phyloP scores from a whole-genome alignment of 2,113 vertebrate species.

The Erythrocebus patas region DNA sequence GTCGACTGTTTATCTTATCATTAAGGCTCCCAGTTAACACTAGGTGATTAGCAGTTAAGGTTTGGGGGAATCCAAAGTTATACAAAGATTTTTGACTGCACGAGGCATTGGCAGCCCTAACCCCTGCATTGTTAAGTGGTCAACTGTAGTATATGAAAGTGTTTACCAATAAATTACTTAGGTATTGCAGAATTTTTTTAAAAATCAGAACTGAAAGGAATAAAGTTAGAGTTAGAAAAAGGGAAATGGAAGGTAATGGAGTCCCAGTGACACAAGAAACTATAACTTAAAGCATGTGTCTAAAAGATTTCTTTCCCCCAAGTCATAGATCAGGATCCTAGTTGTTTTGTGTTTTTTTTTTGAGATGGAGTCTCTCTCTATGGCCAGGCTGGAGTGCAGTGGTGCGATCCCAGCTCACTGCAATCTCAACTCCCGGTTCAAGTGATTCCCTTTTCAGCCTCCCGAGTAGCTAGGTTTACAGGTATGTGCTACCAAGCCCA shows the following conservation, averaged over 20 bases:
- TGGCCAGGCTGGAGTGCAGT: no score
- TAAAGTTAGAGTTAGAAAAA: not conserved
- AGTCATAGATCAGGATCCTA: not conserved
- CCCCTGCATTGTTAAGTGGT: not conserved
- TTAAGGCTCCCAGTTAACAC: not conserved
- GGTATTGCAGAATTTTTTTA: not conserved
- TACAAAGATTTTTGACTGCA: not conserved
- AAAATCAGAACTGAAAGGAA: not conserved
- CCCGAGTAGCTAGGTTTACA: no score
- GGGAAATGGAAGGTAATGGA: not conserved
- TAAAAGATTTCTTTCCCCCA: not conserved
- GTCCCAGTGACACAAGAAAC: not conserved
- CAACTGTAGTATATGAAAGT: not conserved
- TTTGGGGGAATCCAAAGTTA: not conserved
- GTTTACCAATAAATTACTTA: constrained; percentile 18
- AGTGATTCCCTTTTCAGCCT: no score
- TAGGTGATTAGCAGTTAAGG: not conserved
- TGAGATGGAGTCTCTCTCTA: no score
- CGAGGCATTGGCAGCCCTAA: not conserved
- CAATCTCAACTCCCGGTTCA: no score
- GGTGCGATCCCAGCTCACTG: no score
- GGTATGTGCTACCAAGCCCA: no score
- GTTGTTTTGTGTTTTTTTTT: not conserved
- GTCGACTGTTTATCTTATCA: not conserved
- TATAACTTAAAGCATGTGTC: not conserved